These are phyloP conservation scores for Lepidurus packardi DNA, from an alignment of 1,140 invertebrate genomes.

Conservation along the genomic window DNA sequence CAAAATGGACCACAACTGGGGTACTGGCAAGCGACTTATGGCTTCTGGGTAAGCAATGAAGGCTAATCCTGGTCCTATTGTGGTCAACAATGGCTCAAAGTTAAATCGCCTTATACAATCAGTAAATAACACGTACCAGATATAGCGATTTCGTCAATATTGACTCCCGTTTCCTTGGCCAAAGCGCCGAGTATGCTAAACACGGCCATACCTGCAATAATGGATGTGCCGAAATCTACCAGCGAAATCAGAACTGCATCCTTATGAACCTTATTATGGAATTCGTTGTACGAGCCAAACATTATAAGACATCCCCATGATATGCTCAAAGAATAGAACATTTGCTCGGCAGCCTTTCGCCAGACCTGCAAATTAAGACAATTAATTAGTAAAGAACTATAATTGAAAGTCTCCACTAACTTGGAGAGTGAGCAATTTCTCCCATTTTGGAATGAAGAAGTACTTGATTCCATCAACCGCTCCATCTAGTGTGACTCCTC, in stretches of 20 bases:
- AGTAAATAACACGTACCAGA: conserved; percentile 33
- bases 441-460: conserved; percentile 44
- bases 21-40: conserved; percentile 37
- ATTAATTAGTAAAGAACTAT: conserved; percentile 8
- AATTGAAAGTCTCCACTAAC: conserved; percentile 39
- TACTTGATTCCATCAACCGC: conserved; percentile 48
- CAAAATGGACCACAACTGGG: conserved; percentile 46
- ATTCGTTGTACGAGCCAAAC: conserved; percentile 49
- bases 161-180: conserved; percentile 39
- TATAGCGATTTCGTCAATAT: conserved; percentile 39
- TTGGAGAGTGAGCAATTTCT: conserved; percentile 45
- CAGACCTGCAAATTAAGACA: conserved; percentile 43
- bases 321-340: conserved; percentile 50
- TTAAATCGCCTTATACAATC: neutral
- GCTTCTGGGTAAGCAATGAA: conserved; percentile 42
- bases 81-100: neutral
- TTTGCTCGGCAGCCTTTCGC: conserved; percentile 48
- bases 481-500: conserved; percentile 47
- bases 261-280: conserved; percentile 47
- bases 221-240: conserved; percentile 45
- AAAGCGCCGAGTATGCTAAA: conserved; percentile 48
- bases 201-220: conserved; percentile 47
- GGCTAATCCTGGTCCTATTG: conserved; percentile 39
- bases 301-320: conserved; percentile 51
- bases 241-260: conserved; percentile 47